These are phyloP conservation scores for Leptopilina clavipes DNA, from an alignment of 1,140 invertebrate genomes.

Conservation along the genomic window DNA sequence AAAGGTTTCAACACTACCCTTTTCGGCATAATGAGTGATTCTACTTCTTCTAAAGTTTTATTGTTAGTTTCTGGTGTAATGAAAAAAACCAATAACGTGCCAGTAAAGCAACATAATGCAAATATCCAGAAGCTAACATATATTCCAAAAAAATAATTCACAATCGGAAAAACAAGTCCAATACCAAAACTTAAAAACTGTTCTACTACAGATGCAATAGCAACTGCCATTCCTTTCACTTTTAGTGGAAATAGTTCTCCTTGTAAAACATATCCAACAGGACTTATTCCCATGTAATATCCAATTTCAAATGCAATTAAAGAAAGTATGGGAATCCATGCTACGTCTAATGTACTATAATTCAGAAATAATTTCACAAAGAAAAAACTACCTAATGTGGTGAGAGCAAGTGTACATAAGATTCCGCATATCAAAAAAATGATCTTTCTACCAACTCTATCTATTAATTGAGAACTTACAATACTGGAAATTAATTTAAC, in stretches of 20 bases:
- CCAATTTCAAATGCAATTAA: not conserved
- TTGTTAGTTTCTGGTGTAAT: not conserved
- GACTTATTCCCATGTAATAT: not conserved
- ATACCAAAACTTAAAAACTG: not conserved
- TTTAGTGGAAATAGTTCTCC: not conserved
- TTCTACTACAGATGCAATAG: not conserved
- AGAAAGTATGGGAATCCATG: not conserved
- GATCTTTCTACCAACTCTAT: not conserved
- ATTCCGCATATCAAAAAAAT: not conserved
- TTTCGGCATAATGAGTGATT: not conserved
- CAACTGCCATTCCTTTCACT: not conserved
- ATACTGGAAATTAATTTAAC: not conserved
- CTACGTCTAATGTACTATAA: not conserved
- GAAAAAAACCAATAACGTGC: not conserved
- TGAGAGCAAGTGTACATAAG: not conserved
- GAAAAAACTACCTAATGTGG: not conserved
- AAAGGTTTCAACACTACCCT: not conserved
- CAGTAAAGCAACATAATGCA: not conserved
- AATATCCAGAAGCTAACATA: constrained; percentile 11
- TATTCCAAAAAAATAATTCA: not conserved
- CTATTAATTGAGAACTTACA: not conserved
- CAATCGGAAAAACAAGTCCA: not conserved
- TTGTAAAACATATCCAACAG: not conserved
- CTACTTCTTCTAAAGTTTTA: constrained; percentile 14
- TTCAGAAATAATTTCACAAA: not conserved